These are phyloP conservation scores for Micromussa lordhowensis DNA, from an alignment of 92 coral and sea anemone genomes.

Conservation along the genomic window DNA sequence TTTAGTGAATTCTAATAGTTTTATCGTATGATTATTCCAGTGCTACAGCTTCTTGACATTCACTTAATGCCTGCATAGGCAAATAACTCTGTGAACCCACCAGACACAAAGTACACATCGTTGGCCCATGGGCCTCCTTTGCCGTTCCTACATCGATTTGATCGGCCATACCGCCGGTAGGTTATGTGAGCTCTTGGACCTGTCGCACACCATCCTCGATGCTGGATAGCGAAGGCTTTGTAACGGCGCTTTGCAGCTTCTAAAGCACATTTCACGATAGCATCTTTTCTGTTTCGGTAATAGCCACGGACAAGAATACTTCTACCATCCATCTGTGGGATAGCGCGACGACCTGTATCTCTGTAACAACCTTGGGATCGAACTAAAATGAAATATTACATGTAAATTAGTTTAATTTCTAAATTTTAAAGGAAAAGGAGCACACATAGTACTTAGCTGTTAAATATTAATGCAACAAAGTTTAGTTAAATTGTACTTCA, in stretches of 20 bases:
- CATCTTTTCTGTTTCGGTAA: conserved; percentile 38
- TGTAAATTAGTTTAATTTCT: not conserved
- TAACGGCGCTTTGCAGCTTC: conserved; percentile 34
- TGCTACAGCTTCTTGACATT: too few species aligned
- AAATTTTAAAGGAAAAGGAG: too few species aligned
- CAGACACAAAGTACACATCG: conserved; percentile 58
- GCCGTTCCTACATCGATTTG: conserved; percentile 63
- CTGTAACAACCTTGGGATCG: conserved; percentile 37
- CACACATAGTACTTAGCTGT: not conserved
- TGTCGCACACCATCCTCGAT: conserved; percentile 67
- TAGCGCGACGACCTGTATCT: conserved; percentile 50
- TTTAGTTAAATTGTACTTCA: too few species aligned
- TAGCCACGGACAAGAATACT: conserved; percentile 27
- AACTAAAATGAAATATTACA: not conserved
- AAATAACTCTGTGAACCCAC: conserved; percentile 1
- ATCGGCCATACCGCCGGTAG: conserved; percentile 65
- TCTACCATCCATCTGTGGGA: conserved; percentile 56
- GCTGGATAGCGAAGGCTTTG: conserved; percentile 58
- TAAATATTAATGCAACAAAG: too few species aligned
- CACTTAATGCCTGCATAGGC: not conserved
- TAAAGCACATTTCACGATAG: conserved; percentile 43
- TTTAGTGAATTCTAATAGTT: too few species aligned
- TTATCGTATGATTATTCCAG: too few species aligned
- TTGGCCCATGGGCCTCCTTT: conserved; percentile 72
- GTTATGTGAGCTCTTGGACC: conserved; percentile 73